These are phyloP conservation scores for Corticium candelabrum DNA, from an alignment of 37 sponge, comb jelly and placozoan genomes.

Conservation along the genomic window DNA sequence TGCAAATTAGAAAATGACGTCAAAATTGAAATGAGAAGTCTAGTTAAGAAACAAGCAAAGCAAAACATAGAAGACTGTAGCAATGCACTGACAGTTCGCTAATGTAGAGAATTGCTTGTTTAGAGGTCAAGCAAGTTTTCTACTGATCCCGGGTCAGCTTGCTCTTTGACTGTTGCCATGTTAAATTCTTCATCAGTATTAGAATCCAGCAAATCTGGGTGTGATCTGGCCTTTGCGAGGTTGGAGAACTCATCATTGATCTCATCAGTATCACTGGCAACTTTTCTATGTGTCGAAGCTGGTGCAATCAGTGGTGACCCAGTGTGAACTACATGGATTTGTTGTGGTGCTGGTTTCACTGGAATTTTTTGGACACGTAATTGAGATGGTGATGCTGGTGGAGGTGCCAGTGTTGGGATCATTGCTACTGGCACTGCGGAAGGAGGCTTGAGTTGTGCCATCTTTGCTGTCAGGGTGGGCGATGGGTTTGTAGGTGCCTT, in stretches of 20 bases:
- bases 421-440: background rate
- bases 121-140: background rate
- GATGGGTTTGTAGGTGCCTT: background rate
- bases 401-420: background rate
- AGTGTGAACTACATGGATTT: background rate
- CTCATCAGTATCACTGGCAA: no score
- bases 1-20: no score
- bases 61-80: no score
- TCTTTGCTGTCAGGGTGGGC: no score
- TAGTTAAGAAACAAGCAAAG: no score
- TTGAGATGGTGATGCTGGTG: background rate
- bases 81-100: no score
- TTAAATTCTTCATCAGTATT: background rate
- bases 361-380: background rate
- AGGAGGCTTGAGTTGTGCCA: background rate
- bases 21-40: no score
- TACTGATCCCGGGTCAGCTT: background rate
- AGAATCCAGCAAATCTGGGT: slow-evolving; percentile 51
- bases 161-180: background rate
- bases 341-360: background rate
- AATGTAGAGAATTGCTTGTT: no score
- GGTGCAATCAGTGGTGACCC: background rate
- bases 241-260: slow-evolving; percentile 53
- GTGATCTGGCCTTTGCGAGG: slow-evolving; percentile 70
- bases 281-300: no score